Percentiles rank a stretch among this genome's conserved stretches.
Evolutionary conservation across 2,888 invertebrate genomes (phyloP).

Genomic region (Tetragonula carbonaria): DNA sequence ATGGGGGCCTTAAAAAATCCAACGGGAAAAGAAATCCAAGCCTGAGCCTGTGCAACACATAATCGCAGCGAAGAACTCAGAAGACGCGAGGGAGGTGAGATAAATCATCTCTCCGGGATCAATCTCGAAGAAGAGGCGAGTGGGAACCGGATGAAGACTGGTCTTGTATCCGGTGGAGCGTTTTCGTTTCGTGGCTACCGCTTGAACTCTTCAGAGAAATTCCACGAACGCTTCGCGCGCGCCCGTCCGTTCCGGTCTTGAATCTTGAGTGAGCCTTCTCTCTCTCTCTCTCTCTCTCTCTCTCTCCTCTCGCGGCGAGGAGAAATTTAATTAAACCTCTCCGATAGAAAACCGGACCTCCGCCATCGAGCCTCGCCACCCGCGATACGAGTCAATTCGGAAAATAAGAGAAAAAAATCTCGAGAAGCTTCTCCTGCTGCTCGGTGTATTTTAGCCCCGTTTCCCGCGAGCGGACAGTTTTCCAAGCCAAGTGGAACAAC

Average conservation of each 20-base stretch:
- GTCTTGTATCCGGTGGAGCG: conserved; percentile 1
- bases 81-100: conserved; percentile 33
- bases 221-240: conserved; percentile 23
- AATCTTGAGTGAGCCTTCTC: conserved; percentile 13
- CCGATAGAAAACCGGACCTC: conserved; percentile 28
- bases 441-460: not conserved
- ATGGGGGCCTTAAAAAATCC: no score
- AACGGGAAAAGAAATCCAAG: not conserved
- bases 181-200: conserved; percentile 46
- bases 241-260: not conserved
- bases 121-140: conserved; percentile 43
- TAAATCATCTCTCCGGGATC: conserved; percentile 61
- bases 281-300: no score
- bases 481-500: not conserved
- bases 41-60: no score
- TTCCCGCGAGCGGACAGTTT: not conserved
- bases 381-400: conserved; percentile 29
- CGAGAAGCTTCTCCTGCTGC: not conserved
- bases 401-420: conserved; percentile 14
- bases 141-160: conserved; percentile 57
- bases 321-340: conserved; percentile 49
- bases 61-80: no score
- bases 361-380: not conserved
- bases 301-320: not conserved
- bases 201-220: conserved; percentile 46